These are phyloP conservation scores for Meta bourneti DNA, from an alignment of 2,888 invertebrate species.

Conservation along the genomic window DNA sequence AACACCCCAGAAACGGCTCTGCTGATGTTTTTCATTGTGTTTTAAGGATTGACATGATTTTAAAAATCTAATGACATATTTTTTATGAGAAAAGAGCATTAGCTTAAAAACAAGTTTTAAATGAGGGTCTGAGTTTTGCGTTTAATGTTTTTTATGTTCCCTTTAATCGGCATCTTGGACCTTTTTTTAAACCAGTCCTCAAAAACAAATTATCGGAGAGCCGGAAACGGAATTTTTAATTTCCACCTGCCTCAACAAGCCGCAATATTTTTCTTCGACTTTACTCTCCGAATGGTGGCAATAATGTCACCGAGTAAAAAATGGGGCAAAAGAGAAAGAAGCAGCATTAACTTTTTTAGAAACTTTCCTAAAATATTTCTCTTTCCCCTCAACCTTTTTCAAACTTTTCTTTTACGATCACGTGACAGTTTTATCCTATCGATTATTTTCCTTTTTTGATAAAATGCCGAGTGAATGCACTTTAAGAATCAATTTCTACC, in stretches of 20 bases:
- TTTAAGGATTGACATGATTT: too few relatives aligned
- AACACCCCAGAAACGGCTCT: too few relatives aligned
- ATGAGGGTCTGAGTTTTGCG: too few relatives aligned
- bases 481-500: slow-evolving; percentile 48
- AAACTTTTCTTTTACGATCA: background rate
- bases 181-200: too few relatives aligned
- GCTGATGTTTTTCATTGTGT: too few relatives aligned
- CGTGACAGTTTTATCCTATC: slow-evolving; percentile 25
- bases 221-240: background rate
- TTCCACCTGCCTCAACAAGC: background rate
- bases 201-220: background rate
- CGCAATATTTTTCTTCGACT: background rate
- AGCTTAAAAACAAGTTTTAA: too few relatives aligned
- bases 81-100: too few relatives aligned
- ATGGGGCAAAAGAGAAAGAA: background rate
- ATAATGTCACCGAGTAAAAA: background rate
- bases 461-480: slow-evolving; percentile 49
- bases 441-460: slow-evolving; percentile 36
- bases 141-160: too few relatives aligned
- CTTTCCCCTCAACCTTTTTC: background rate
- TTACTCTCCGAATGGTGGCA: background rate
- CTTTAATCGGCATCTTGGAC: too few relatives aligned
- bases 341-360: background rate
- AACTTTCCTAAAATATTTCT: background rate
- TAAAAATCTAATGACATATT: too few relatives aligned